Base-by-base conservation (phyloP, 2,113 vertebrate genomes). In the Petroica traversi region DNA sequence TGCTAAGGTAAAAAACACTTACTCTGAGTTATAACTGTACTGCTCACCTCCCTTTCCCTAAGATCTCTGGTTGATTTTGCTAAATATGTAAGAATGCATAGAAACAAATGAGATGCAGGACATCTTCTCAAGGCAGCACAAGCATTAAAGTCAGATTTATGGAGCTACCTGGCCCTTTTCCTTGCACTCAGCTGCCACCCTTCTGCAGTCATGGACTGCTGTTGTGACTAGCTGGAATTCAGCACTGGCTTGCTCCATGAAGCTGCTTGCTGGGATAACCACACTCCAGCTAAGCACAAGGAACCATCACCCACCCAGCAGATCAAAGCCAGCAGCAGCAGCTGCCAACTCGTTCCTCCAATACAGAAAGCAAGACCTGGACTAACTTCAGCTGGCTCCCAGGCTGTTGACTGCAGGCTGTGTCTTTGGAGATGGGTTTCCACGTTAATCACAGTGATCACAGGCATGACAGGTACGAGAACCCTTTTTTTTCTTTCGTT, bases 281-380 rank as follows among this genome's bases (percentile, higher is more conserved):
- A 14, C 0, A 2, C 9, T 77, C 41, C 73, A 81, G 55, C 5
- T 23, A 61, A 76, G 18, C 2, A 0, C 6, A 38, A 77, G 18
- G 29, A 89, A 71, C 41, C 4, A 3, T 51, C 55, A 33, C 8
- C 19, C 26, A 73, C 2, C 11, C 49, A 71, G 48, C 48, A 67
- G 33, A 34, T 23, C 74, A 74, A 74, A 63, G 61, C 23, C 8
- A 41, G 31, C 36, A 85, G 46, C 43, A 90, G 43, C 26, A 71
- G 62, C 24, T 38, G 28, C n/a, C 58, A 83, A 41, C 20, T 24
- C 0, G 1, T 9, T 69, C 31, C 54, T 75, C 57, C 0, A 1
- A 34, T 12, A 49, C 29, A 68, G 57, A 93, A 79, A 67, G 24
- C 12, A 33, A 79, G 43, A 67, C 12, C 23, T 54, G 14, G 23